Evolutionary conservation across 2,113 vertebrate genomes (phyloP).

Genomic region (Proterorhinus semilunaris): DNA sequence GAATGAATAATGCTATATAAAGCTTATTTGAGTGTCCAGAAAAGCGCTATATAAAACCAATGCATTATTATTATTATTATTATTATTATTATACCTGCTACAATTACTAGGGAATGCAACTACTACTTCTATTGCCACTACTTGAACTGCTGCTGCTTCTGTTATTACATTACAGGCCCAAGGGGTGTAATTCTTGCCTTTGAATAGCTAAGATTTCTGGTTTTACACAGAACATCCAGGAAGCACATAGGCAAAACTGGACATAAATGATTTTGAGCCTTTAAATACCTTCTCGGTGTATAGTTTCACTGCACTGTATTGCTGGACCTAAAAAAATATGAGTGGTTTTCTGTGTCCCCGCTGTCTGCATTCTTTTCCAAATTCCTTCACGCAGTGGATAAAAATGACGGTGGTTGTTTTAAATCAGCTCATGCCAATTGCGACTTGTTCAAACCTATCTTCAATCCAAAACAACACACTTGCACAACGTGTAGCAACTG

Average conservation of each 20-base stretch:
- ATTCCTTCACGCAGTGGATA: not conserved
- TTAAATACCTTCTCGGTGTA: slow-evolving; percentile 2
- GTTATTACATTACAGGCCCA: too few relatives aligned
- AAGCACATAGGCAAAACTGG: not conserved
- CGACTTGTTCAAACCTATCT: slow-evolving; percentile 15
- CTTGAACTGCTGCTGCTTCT: too few relatives aligned
- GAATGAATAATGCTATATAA: too few relatives aligned
- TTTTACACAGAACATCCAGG: not conserved
- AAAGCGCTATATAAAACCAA: too few relatives aligned
- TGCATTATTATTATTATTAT: too few relatives aligned
- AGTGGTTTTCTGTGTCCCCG: slow-evolving; percentile 4
- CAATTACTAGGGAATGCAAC: too few relatives aligned
- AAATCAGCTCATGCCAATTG: slow-evolving; percentile 35
- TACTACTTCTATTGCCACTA: too few relatives aligned
- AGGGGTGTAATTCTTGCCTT: too few relatives aligned
- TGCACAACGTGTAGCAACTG: not conserved
- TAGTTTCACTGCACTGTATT: slow-evolving; percentile 7
- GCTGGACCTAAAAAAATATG: not conserved
- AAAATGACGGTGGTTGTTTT: slow-evolving; percentile 8
- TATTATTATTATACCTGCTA: too few relatives aligned
- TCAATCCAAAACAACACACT: slow-evolving; percentile 12
- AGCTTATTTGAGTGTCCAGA: too few relatives aligned
- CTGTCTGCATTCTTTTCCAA: slow-evolving; percentile 18
- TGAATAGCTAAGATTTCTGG: not conserved
- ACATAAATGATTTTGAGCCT: not conserved